A percentile compares a stretch with the other conserved stretches of the same genome.
These are phyloP conservation scores for Lycophotia porphyrea DNA, from an alignment of 2,888 invertebrate genomes.

Conservation along the genomic window DNA sequence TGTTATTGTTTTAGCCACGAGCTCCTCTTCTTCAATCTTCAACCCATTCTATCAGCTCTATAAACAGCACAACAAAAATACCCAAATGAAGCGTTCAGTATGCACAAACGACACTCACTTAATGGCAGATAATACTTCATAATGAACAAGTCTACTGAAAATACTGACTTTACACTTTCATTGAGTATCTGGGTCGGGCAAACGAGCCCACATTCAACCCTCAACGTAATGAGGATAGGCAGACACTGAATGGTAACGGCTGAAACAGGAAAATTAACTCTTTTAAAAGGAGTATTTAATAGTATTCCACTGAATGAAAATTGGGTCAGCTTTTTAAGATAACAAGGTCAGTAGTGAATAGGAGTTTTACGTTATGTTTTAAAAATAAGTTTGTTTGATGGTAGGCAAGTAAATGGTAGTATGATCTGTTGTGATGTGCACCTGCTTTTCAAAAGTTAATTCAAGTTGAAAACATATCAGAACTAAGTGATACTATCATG, in stretches of 20 bases:
- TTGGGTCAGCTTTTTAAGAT: conserved; percentile 55
- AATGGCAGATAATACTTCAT: conserved; percentile 69
- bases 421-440: no score
- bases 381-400: background rate
- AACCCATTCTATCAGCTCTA: background rate
- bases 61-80: conserved; percentile 24
- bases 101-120: conserved; percentile 52
- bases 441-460: background rate
- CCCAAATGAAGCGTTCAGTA: conserved; percentile 34
- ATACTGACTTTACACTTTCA: conserved; percentile 67
- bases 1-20: no score
- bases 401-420: background rate
- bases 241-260: conserved; percentile 67
- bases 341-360: conserved; percentile 40
- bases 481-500: background rate
- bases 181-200: conserved; percentile 75
- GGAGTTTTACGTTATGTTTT: background rate
- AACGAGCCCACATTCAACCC: conserved; percentile 74
- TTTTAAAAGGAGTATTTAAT: conserved; percentile 67
- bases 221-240: conserved; percentile 76
- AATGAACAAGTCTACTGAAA: conserved; percentile 66
- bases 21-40: no score
- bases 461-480: background rate
- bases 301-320: conserved; percentile 61
- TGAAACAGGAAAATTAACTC: conserved; percentile 82